phyloP scores from a whole-genome alignment of 2,888 invertebrate genomes.

The Boloria euphrosyne region DNA sequence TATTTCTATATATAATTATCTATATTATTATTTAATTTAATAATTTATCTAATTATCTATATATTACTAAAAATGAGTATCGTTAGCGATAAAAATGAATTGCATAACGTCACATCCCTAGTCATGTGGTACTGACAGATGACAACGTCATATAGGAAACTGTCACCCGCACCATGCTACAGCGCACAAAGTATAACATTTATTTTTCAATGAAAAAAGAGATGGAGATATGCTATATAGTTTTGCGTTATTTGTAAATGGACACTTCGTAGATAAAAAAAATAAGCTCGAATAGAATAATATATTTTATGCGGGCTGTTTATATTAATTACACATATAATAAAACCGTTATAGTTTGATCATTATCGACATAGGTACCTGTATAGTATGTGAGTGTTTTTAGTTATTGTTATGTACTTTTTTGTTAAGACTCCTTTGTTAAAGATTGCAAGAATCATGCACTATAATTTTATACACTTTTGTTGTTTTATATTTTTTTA shows the following conservation, averaged over 20 bases:
- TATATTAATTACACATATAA: conserved; percentile 24
- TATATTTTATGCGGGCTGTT: conserved; percentile 18
- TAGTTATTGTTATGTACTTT: conserved; percentile 11
- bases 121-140: no score
- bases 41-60: no score
- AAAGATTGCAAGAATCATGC: background rate
- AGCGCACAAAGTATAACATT: no score
- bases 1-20: no score
- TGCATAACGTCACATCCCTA: no score
- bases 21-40: no score
- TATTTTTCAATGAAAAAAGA: background rate
- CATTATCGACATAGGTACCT: background rate
- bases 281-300: conserved; percentile 32
- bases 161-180: no score
- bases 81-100: no score
- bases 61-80: no score
- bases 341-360: conserved; percentile 6
- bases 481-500: background rate
- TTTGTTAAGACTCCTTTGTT: conserved; percentile 13
- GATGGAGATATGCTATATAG: conserved; percentile 8
- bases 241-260: background rate
- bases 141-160: no score
- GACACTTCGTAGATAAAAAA: background rate
- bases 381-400: conserved; percentile 10
- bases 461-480: background rate